These are phyloP conservation scores for Ptychobarbus kaznakovi DNA, from an alignment of 2,797 vertebrate genomes.

Conservation along the genomic window DNA sequence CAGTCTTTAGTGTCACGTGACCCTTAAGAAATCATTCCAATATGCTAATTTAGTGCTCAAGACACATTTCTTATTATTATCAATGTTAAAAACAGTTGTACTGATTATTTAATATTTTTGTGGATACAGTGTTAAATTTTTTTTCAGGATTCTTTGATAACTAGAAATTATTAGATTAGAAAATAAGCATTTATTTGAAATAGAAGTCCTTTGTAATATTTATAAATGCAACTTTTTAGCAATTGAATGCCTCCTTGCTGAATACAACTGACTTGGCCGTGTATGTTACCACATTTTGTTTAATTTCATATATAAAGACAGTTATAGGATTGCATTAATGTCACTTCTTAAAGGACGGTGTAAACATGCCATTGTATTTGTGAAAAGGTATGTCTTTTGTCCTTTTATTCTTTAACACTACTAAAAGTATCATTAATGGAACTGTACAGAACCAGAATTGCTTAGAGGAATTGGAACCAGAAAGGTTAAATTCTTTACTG, in stretches of 20 bases:
- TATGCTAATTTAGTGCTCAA: neutral
- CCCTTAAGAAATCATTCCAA: neutral
- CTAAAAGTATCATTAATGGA: neutral
- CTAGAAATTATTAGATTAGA: neutral
- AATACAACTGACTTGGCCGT: neutral
- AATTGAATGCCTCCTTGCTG: neutral
- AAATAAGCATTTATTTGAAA: neutral
- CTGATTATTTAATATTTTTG: neutral
- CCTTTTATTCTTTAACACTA: neutral
- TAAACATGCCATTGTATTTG: too few species aligned
- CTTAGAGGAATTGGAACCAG: neutral
- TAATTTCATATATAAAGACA: neutral
- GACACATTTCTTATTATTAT: neutral
- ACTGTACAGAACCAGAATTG: neutral
- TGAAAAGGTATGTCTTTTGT: neutral
- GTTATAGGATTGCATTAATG: neutral
- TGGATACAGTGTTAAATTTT: neutral
- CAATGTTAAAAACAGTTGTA: neutral
- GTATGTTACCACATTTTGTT: conserved; percentile 1
- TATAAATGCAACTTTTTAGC: neutral
- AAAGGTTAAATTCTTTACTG: neutral
- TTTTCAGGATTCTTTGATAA: neutral
- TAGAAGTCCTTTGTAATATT: neutral
- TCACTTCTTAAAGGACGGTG: neutral
- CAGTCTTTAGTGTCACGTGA: neutral